Evolutionary conservation across 2,888 invertebrate species (phyloP), one percentile per base, ranked within the genome.

Genomic region (Drosophila maculinotata): DNA sequence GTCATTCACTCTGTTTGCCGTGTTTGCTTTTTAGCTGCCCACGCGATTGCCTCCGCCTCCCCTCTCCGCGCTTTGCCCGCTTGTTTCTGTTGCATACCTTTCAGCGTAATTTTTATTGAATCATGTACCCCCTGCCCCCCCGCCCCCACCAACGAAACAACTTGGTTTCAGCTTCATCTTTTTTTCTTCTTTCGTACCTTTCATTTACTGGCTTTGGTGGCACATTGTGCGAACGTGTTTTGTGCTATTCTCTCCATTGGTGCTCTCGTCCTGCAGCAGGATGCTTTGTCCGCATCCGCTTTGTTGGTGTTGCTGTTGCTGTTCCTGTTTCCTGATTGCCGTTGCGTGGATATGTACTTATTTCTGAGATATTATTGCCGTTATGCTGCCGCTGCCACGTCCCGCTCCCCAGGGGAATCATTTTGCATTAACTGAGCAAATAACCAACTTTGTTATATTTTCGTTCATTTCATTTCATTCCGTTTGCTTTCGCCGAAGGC

Each of bases 361-460:
- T 54, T 74, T 79, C 69, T 69, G 59, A 60, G 69, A 65, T 68
- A 72, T 73, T 68, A 79, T 85, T 74, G 71, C 63, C 56, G 20
- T 20, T 20, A 49, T 58, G 39, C 70, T 35, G 48, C 41, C 38
- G 56, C 48, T 54, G 52, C 73, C 73, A 12, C 49, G 57, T 56
- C 73, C 60, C 47, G 52, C 70, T 71, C 69, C 80, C 76, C 73
- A 57, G 69, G 80, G 80, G 80, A 87, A 85, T 87, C 79, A 80
- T 85, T 85, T 86, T 85, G 87, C 85, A 87, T 85, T 85, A 87
- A 85, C 85, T 75, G 83, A 65, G 75, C 87, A 87, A 85, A 85
- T 87, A 85, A 81, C 82, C 79, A 87, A 85, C 69, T 80, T 87
- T 83, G 86, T 87, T 87, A 75, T 85, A 82, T 82, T 84, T 83